Base-by-base conservation (phyloP, 1,140 invertebrate species). In the Megalonaias nervosa region DNA sequence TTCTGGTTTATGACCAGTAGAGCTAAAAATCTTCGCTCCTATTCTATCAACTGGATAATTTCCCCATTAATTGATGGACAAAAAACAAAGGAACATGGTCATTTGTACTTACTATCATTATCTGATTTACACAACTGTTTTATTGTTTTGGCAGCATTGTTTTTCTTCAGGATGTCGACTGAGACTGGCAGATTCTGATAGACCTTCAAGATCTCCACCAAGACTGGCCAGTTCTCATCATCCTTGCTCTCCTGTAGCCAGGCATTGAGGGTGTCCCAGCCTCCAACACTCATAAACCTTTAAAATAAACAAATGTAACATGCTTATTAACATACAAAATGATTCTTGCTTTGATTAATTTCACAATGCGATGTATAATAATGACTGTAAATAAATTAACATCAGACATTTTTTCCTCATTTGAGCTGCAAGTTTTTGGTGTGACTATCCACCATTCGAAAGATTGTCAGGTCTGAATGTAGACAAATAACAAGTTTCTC, bases 71-170 rank as follows among this genome's bases (percentile, higher is more conserved):
- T 48, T 48, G 38, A 48, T 48, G 12, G 3, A 71, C 23, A 66
- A 65, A 19, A 26, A 4, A 31, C 26, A 19, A 66, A 38, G 57
- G 6, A 31, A 65, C 55, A 19, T 13, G 5, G 15, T 55, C 57
- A 23, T 9, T 14, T 55, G 60, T 19, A 82, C 85, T 86, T 92
- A 96, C 95, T 94, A 91, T 94, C 93, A 87, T 95, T 93, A 84
- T 94, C 94, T 67, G 94, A 94, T 85, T 96, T 97, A 17, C 96
- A 95, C 9, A 98, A 91, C 31, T 94, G 94, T 91, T 98, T 98
- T 26, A 98, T 95, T 59, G 97, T 91, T 91, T 97, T 97, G 2
- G 97, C 96, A 82, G 96, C 95, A 82, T 95, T 95, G 89, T 98
- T 98, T 80, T 95, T 94, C 90, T 97, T 97, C 23, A 99, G 92